These are phyloP conservation scores for Eupithecia abbreviata DNA, from an alignment of 2,888 invertebrate genomes.

Conservation along the genomic window DNA sequence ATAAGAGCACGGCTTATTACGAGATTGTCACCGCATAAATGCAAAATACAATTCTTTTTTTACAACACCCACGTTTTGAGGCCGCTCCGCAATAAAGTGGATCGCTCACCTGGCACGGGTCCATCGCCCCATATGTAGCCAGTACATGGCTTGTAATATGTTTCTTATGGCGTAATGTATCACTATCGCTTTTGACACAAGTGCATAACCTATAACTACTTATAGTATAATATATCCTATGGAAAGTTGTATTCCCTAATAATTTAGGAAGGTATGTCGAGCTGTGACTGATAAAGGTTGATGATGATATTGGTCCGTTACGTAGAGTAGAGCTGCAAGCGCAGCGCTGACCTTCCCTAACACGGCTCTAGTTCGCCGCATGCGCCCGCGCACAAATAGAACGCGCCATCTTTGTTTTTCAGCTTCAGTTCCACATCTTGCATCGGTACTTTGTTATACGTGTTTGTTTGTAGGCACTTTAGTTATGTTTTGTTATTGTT, in stretches of 20 bases:
- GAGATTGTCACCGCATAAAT: constrained; percentile 43
- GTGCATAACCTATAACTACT: neutral
- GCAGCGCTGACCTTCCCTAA: constrained; percentile 74
- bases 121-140: neutral
- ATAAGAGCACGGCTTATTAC: constrained; percentile 42
- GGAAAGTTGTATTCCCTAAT: neutral
- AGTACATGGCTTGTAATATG: constrained; percentile 1
- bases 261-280: neutral
- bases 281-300: no score
- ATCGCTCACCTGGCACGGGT: neutral
- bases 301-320: constrained; percentile 44
- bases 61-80: constrained; percentile 22
- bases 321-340: constrained; percentile 60
- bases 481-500: constrained; percentile 12
- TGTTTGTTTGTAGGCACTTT: neutral
- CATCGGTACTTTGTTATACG: neutral
- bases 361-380: constrained; percentile 60
- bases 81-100: neutral
- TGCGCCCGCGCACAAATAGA: constrained; percentile 41
- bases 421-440: constrained; percentile 15
- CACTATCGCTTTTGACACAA: neutral
- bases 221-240: neutral
- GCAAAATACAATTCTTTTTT: constrained; percentile 45
- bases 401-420: constrained; percentile 40
- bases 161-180: neutral